A percentile compares a stretch with the other conserved stretches of the same genome.
Conservation (phyloP, 2,113 vertebrate genomes). For the Callipepla squamata region DNA sequence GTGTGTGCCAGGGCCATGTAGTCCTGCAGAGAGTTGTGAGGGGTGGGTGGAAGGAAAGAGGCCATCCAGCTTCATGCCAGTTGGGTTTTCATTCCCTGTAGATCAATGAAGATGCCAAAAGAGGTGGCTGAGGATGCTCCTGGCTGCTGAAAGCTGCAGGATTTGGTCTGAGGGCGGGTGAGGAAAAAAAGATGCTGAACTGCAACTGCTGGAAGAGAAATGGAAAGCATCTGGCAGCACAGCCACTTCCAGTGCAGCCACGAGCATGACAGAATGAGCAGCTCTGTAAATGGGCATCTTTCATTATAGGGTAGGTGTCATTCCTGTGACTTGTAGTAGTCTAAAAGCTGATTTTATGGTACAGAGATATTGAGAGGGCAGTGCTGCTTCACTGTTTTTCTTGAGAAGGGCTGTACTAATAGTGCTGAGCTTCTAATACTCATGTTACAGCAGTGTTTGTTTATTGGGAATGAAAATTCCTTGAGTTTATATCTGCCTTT, state of each 20-base stretch:
- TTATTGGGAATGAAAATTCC: neutral
- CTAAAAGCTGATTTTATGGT: neutral
- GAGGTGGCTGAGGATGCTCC: neutral
- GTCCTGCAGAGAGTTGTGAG: neutral
- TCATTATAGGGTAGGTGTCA: neutral
- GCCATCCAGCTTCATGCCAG: slow-evolving; percentile 30
- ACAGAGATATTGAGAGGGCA: neutral
- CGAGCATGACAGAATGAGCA: neutral
- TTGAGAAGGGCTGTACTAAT: neutral
- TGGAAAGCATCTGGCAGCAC: neutral
- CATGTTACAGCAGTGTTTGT: neutral
- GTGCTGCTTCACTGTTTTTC: neutral
- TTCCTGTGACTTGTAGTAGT: neutral
- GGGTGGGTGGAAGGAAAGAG: neutral
- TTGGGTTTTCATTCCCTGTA: slow-evolving; percentile 37
- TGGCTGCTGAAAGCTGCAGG: neutral
- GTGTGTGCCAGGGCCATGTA: neutral
- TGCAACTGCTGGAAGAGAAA: neutral
- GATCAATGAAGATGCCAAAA: slow-evolving; percentile 18
- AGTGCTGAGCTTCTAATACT: neutral
- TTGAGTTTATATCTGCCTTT: neutral
- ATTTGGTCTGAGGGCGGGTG: neutral
- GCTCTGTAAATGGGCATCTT: neutral
- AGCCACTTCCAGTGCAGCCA: neutral
- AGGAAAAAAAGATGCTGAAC: neutral